A percentile compares a stretch with the other conserved stretches of the same genome.
phyloP scores from a whole-genome alignment of 1,140 invertebrate genomes.

The Habropoda laboriosa region DNA sequence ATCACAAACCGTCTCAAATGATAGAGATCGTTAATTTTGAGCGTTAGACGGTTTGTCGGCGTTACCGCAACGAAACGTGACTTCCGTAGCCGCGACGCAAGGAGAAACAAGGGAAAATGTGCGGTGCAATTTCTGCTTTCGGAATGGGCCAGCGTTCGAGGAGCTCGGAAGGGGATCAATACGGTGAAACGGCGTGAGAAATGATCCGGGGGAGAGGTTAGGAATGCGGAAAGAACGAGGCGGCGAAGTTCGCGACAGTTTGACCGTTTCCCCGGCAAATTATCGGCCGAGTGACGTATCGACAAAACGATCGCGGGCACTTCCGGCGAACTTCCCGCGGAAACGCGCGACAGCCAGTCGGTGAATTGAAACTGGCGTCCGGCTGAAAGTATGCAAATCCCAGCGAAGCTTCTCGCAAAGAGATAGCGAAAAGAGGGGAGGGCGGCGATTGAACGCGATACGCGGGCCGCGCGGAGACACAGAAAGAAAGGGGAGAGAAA shows the following conservation, averaged over 20 bases:
- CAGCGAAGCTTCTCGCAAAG: not conserved
- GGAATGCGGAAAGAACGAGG: not conserved
- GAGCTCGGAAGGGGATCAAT: not conserved
- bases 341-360: not conserved
- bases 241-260: not conserved
- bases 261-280: not conserved
- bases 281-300: slow-evolving; percentile 5
- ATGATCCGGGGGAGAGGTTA: not conserved
- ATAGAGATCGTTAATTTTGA: too few species aligned
- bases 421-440: not conserved
- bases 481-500: not conserved
- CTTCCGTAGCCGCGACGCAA: not conserved
- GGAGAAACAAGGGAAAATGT: not conserved
- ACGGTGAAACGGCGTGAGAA: too few species aligned
- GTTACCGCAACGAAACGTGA: not conserved
- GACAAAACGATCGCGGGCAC: not conserved
- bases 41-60: too few species aligned
- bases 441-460: not conserved
- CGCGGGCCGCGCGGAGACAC: too few species aligned
- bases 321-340: too few species aligned
- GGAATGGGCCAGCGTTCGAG: not conserved
- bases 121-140: not conserved
- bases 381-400: not conserved
- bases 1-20: too few species aligned
- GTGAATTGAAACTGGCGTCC: not conserved